Base-by-base conservation (phyloP, 1,140 invertebrate species). In the Scaptomyza hsui region DNA sequence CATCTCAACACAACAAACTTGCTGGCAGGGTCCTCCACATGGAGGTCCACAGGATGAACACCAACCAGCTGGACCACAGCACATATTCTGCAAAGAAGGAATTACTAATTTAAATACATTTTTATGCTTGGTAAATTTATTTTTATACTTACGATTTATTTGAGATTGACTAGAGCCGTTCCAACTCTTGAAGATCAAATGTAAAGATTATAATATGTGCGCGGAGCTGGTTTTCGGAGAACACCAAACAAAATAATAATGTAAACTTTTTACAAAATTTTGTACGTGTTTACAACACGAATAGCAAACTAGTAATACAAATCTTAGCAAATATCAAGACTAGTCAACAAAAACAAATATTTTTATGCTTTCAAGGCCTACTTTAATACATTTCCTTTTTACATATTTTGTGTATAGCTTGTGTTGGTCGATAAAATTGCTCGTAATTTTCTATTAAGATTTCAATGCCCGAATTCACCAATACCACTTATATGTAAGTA, bases 11-110 rank as follows among this genome's bases (percentile, higher is more conserved):
- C 80, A 86, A 32, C 80, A 85, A 15, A 15, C 9, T 4, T 61
- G 75, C 32, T 64, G 42, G 3, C 41, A 72, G 1, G 72, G 67
- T 18, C 72, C 42, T 3, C 61, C 69, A 15, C 76, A 71, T 0
- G 80, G 80, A 12, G 65, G 68, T 21, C 76, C 74, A 44, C 80
- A 80, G 12, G 35, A 68, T 9, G 80, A 61, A 42, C 81, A 78
- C 44, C 64, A 70, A 13, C 47, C 57, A 45, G 74, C 64, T 1
- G 80, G 80, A 67, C 80, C 80, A 37, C 80, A 67, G 29, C 80
- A 86, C 80, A 85, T 85, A 7, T 45, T 80, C 77, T 86, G 0
- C 2, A 4, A 9, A 3, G 35, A 4, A 18, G 3, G 7, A 29
- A 9, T 29, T 24, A 24, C 4, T 24, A 21, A 32, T 5, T 1